Evolutionary conservation across 2,113 vertebrate genomes (phyloP).

Genomic region (Rhea pennata): DNA sequence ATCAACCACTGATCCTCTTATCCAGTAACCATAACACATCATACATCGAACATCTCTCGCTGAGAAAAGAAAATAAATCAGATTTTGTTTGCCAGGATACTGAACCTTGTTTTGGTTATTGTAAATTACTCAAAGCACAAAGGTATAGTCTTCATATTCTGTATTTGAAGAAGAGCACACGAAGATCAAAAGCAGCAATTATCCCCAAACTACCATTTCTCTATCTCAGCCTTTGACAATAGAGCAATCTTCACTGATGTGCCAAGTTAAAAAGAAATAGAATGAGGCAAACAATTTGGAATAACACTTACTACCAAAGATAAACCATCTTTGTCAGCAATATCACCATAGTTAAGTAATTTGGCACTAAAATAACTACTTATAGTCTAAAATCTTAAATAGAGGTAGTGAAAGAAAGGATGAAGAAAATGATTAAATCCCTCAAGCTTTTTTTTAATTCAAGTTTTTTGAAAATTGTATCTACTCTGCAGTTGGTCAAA

Average conservation of each 20-base stretch:
- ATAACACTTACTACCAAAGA: background rate
- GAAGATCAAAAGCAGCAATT: slow-evolving; percentile 19
- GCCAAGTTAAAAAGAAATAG: background rate
- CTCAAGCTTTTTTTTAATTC: background rate
- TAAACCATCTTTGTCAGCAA: background rate
- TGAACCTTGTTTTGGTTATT: slow-evolving; percentile 19
- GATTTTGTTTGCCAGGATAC: slow-evolving; percentile 25
- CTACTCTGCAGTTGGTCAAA: background rate
- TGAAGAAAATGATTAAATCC: background rate
- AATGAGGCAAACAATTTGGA: background rate
- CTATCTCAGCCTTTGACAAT: background rate
- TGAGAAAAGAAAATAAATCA: slow-evolving; percentile 24
- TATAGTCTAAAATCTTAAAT: background rate
- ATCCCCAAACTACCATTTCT: background rate
- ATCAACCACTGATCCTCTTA: slow-evolving; percentile 58
- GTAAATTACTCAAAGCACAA: slow-evolving; percentile 27
- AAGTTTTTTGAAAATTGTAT: background rate
- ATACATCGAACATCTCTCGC: background rate
- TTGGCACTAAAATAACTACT: background rate
- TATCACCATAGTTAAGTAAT: background rate
- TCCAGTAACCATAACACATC: slow-evolving; percentile 67
- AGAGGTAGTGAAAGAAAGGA: background rate
- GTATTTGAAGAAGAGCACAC: background rate
- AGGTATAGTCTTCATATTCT: background rate
- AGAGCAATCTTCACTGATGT: background rate